A percentile compares a stretch with the other conserved stretches of the same genome.
Evolutionary conservation across 1,140 invertebrate species (phyloP).

Genomic region (Drosophila lacteicornis): DNA sequence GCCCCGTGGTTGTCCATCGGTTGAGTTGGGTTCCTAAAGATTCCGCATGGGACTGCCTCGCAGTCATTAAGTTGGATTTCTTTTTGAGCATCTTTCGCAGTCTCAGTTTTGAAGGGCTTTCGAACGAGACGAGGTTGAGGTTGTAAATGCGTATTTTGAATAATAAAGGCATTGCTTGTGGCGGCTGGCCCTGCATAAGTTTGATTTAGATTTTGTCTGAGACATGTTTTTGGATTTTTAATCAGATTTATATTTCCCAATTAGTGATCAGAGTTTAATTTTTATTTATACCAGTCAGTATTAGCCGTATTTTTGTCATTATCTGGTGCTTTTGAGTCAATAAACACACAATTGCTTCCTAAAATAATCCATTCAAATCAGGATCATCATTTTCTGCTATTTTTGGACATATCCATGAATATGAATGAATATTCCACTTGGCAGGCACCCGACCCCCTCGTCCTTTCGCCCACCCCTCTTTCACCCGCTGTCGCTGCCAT

Average conservation of each 20-base stretch:
- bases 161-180: constrained; percentile 46
- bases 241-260: neutral
- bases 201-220: neutral
- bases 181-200: neutral
- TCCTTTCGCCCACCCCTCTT: neutral
- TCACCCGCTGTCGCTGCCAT: constrained; percentile 55
- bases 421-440: too few relatives aligned
- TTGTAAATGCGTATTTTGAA: constrained; percentile 58
- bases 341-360: neutral
- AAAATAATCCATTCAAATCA: constrained; percentile 11
- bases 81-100: constrained; percentile 50
- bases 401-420: constrained; percentile 14
- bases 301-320: neutral
- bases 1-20: constrained; percentile 19
- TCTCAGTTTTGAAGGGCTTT: constrained; percentile 50
- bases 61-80: constrained; percentile 80
- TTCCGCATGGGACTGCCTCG: constrained; percentile 29
- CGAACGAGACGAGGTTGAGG: constrained; percentile 13
- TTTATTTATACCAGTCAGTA: neutral
- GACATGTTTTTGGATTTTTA: neutral
- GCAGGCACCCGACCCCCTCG: constrained; percentile 8
- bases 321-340: neutral
- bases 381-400: constrained; percentile 19
- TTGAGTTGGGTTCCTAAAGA: constrained; percentile 55
- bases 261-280: neutral